These are phyloP conservation scores for Caenorhabditis doughertyi DNA, from an alignment of 2,888 invertebrate genomes.

Conservation along the genomic window DNA sequence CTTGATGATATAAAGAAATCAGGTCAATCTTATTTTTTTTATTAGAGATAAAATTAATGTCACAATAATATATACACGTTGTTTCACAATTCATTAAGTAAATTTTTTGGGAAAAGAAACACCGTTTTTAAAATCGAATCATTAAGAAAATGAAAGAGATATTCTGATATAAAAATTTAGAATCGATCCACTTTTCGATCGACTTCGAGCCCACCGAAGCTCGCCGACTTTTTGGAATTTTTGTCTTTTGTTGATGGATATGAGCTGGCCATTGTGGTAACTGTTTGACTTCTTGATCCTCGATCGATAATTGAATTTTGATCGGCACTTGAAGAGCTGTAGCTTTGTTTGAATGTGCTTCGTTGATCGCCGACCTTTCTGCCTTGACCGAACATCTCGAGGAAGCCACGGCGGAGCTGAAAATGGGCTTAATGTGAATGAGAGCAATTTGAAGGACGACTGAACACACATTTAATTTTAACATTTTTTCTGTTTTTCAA, in stretches of 20 bases:
- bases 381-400: conserved; percentile 60
- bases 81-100: background rate
- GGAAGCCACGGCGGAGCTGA: conserved; percentile 61
- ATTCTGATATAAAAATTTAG: conserved; percentile 27
- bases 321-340: conserved; percentile 48
- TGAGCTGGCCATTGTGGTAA: conserved; percentile 64
- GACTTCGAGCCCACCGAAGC: conserved; percentile 47
- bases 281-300: conserved; percentile 65
- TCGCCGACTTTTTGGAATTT: conserved; percentile 47
- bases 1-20: background rate
- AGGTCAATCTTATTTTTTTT: background rate
- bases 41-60: background rate
- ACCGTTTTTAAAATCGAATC: conserved; percentile 20
- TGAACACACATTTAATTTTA: too few relatives aligned
- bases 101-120: background rate
- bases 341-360: conserved; percentile 53
- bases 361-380: conserved; percentile 54
- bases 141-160: conserved; percentile 13
- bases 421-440: too few relatives aligned
- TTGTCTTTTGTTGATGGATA: conserved; percentile 51
- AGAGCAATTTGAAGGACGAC: too few relatives aligned
- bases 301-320: conserved; percentile 64
- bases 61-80: background rate
- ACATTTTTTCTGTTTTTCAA: too few relatives aligned
- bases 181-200: conserved; percentile 54